Evolutionary conservation across 2,113 vertebrate genomes (phyloP), one percentile per base, ranked within the genome.

Genomic region (Arenaria interpres): DNA sequence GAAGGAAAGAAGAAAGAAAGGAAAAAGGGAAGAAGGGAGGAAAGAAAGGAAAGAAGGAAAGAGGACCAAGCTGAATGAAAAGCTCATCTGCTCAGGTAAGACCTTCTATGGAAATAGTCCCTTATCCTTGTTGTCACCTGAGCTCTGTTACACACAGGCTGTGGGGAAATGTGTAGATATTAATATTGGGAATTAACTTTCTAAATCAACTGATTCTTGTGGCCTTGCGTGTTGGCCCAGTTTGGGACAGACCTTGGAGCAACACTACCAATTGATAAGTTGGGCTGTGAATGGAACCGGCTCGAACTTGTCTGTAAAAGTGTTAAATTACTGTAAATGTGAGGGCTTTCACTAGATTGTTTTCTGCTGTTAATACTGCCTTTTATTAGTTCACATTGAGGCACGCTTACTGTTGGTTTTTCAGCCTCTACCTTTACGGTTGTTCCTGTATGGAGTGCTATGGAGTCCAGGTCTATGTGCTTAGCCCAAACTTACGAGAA

Each of bases 221-320:
- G 10, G 75, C 37, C 51, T 0, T 67, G 63, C 32, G 20, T 84
- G 33, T 54, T 88, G 45, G 74, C 32, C 41, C 3, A 4, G 41
- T 30, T 76, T 59, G 19, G 51, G 18, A 37, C 22, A 27, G 64
- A 35, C 13, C 15, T 18, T 5, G 3, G 71, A 80, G 28, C 37
- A 77, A 39, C 27, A 43, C 10, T 27, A 48, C 7, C 6, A 12
- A 28, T 33, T 67, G 35, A 45, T 20, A 91, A 77, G 21, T 37
- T 0, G 0, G 67, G 21, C 43, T 43, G 53, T 64, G 72, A 80
- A 56, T 13, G 12, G 63, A 92, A 74, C 17, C 0, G 1, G 7
- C 48, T 80, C 85, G 53, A 90, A 90, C 66, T 20, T 25, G 10
- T 54, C 46, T 59, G 56, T 62, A 82, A 88, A 74, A 24, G 45